Conservation (phyloP, 2,797 vertebrate species). For the Danionella dracula region DNA sequence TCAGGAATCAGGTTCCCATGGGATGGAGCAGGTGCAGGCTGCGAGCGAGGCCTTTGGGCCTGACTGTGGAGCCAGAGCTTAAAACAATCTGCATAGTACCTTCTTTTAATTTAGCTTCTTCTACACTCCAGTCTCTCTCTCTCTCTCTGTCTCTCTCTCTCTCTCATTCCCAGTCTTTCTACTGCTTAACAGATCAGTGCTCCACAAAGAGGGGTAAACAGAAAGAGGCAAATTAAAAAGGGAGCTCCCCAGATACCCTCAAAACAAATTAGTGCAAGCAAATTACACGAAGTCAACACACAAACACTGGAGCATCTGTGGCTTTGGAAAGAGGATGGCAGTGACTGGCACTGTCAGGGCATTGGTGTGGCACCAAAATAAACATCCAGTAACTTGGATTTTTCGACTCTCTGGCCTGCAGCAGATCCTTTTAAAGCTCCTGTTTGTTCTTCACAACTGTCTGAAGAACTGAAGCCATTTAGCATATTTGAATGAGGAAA, state of each 20-base stretch:
- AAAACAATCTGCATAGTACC: conserved; percentile 91
- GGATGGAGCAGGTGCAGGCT: conserved; percentile 98
- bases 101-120: conserved; percentile 89
- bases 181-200: conserved; percentile 78
- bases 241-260: conserved; percentile 90
- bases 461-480: background rate
- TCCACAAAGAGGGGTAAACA: conserved; percentile 99
- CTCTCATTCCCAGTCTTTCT: conserved; percentile 47
- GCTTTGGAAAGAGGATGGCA: conserved; percentile 65
- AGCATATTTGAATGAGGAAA: background rate
- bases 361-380: background rate
- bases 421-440: background rate
- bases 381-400: conserved; percentile 14
- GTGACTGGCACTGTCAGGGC: conserved; percentile 32
- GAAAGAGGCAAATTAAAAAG: conserved; percentile 98
- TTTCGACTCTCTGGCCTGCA: background rate
- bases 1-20: conserved; percentile 90
- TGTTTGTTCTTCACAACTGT: background rate
- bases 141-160: conserved; percentile 49
- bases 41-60: conserved; percentile 94
- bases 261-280: conserved; percentile 99
- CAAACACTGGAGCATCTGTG: conserved; percentile 75
- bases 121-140: conserved; percentile 55
- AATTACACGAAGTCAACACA: conserved; percentile 99
- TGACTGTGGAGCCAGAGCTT: conserved; percentile 92